Evolutionary conservation across 2,888 invertebrate genomes (phyloP), one percentile per base, ranked within the genome.

Genomic region (Drosophila affinis): DNA sequence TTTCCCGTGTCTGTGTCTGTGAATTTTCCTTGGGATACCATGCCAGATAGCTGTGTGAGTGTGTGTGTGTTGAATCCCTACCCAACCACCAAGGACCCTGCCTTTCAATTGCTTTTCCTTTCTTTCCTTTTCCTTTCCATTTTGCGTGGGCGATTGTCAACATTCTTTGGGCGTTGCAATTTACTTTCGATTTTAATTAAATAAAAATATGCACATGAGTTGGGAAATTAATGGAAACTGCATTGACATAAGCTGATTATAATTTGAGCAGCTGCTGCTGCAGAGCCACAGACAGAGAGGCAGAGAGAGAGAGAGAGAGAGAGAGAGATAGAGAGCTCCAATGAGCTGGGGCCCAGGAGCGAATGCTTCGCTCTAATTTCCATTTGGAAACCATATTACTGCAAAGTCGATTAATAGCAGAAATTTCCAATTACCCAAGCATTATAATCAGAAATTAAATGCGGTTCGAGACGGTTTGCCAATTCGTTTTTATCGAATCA

Each of bases 121-220:
- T 12, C 2, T 6, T 2, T 39, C 4, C 2, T 6, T 6, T 14
- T 39, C 14, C 39, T 14, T 39, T 14, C 5, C 34, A 3, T 34
- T 39, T 39, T n/a, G 14, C 39, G 14, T n/a, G 14, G 39, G 39
- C 39, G 14, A 39, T 62, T 52, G 54, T 75, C 77, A 79, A 72
- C 79, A 82, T 79, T 82, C 77, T 79, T 69, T 55, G 72, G 71
- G 58, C 60, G 45, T 46, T 83, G 78, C 70, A 79, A 79, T 83
- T 83, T 83, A 80, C 73, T 71, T 87, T 83, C 69, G 72, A 86
- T 39, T 78, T 75, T 80, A 83, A 88, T 83, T 83, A 83, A 80
- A 88, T 87, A 83, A 80, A 86, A 88, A 88, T 83, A 88, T 74
- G 72, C 80, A 61, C 65, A 70, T 67, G 70, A 49, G 29, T 18